A percentile compares a stretch with the other conserved stretches of the same genome.
phyloP scores from a whole-genome alignment of 2,113 vertebrate species.

The Narcine bancroftii region DNA sequence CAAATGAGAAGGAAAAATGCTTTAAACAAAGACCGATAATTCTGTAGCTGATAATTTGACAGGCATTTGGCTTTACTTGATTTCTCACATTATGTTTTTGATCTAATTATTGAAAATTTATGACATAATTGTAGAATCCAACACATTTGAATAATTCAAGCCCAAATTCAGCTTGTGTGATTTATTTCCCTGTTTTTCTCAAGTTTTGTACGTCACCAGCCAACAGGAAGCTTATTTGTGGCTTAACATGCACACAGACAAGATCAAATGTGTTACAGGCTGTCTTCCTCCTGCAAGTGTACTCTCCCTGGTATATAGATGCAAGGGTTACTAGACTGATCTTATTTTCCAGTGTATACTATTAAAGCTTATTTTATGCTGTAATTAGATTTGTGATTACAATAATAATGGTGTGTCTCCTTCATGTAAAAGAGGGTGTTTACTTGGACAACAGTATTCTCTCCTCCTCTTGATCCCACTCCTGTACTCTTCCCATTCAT shows the following conservation, averaged over 20 bases:
- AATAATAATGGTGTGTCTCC: neutral
- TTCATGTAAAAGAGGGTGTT: neutral
- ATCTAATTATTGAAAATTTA: neutral
- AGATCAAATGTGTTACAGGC: neutral
- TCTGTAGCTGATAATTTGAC: neutral
- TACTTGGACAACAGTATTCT: neutral
- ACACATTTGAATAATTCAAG: neutral
- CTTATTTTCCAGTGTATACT: neutral
- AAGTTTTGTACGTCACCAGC: neutral
- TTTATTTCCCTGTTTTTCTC: neutral
- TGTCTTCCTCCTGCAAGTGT: neutral
- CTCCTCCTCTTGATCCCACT: too few relatives aligned
- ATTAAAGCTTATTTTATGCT: neutral
- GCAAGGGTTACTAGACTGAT: neutral
- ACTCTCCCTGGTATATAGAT: neutral
- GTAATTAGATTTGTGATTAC: neutral
- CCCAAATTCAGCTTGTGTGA: neutral
- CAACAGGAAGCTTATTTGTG: neutral
- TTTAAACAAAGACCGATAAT: neutral
- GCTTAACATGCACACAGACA: neutral
- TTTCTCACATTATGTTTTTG: neutral
- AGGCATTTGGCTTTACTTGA: neutral
- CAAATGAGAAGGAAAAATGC: neutral
- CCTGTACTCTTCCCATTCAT: too few relatives aligned
- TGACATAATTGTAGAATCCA: neutral